A percentile compares a stretch with the other conserved stretches of the same genome.
These are phyloP conservation scores for Spodoptera littoralis DNA, from an alignment of 2,888 invertebrate species.

Conservation along the genomic window DNA sequence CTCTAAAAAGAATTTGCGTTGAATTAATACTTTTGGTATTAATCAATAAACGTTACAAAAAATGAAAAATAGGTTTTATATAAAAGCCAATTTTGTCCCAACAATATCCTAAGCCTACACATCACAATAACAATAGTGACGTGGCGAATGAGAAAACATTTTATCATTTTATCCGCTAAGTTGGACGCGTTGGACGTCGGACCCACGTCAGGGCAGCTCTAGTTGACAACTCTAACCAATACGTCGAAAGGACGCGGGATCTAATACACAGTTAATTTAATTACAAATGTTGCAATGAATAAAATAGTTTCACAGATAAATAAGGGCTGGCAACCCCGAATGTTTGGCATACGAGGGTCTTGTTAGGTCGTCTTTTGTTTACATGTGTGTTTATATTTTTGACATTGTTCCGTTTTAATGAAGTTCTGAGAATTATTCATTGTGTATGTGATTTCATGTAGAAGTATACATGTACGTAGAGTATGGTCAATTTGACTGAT, in stretches of 20 bases:
- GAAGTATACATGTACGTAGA: no score
- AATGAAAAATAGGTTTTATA: no score
- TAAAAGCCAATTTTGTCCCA: neutral
- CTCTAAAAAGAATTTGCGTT: no score
- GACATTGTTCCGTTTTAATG: neutral
- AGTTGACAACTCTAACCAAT: conserved; percentile 54
- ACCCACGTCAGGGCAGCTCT: conserved; percentile 56
- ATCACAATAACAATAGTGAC: conserved; percentile 9
- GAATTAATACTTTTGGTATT: no score
- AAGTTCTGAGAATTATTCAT: neutral
- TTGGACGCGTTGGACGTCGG: conserved; percentile 41
- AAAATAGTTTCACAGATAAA: conserved; percentile 36
- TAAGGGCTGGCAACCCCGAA: conserved; percentile 6
- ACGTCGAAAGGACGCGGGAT: conserved; percentile 37
- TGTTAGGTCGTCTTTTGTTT: neutral
- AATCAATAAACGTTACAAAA: no score
- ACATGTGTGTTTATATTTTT: neutral
- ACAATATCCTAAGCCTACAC: conserved; percentile 2
- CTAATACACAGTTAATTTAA: conserved; percentile 55
- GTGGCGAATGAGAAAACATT: conserved; percentile 40
- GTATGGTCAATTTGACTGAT: no score
- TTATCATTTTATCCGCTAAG: conserved; percentile 44
- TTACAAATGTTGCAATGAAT: conserved; percentile 42
- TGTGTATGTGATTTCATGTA: no score
- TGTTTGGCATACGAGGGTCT: neutral